Percentiles rank a stretch among this genome's conserved stretches.
phyloP scores from a whole-genome alignment of 2,888 invertebrate genomes.

The Zaprionus lineosus region DNA sequence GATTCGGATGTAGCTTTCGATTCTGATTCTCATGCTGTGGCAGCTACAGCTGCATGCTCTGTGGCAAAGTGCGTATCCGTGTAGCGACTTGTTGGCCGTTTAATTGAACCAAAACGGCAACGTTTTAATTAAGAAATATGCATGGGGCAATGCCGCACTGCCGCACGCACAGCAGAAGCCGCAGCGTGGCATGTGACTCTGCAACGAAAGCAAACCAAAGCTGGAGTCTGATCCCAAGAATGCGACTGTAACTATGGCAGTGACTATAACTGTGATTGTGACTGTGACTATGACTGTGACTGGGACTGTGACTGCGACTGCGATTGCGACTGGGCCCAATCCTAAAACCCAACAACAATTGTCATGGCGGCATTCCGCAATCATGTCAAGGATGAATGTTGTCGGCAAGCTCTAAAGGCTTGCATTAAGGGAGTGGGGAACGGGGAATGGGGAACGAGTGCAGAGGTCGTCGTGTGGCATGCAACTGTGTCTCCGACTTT shows the following conservation, averaged over 20 bases:
- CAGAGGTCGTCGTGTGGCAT: slow-evolving; percentile 26
- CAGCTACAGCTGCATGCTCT: no score
- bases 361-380: slow-evolving; percentile 65
- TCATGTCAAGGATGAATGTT: slow-evolving; percentile 72
- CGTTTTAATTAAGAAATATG: slow-evolving; percentile 63
- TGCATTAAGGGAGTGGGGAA: neutral
- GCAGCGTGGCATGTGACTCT: slow-evolving; percentile 19
- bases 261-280: no score
- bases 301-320: no score
- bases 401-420: slow-evolving; percentile 50
- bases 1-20: no score
- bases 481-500: slow-evolving; percentile 20
- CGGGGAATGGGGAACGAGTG: neutral
- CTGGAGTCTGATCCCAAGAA: no score
- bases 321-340: slow-evolving; percentile 4
- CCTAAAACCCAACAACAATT: slow-evolving; percentile 49
- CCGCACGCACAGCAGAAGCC: slow-evolving; percentile 1
- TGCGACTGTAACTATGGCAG: no score
- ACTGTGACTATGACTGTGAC: no score
- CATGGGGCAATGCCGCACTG: slow-evolving; percentile 8
- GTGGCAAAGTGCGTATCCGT: slow-evolving; percentile 51
- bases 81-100: slow-evolving; percentile 28
- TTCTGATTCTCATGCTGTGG: no score
- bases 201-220: slow-evolving; percentile 23
- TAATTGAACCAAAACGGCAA: slow-evolving; percentile 55